These are phyloP conservation scores for Agrochola macilenta DNA, from an alignment of 2,888 invertebrate species.

Conservation along the genomic window DNA sequence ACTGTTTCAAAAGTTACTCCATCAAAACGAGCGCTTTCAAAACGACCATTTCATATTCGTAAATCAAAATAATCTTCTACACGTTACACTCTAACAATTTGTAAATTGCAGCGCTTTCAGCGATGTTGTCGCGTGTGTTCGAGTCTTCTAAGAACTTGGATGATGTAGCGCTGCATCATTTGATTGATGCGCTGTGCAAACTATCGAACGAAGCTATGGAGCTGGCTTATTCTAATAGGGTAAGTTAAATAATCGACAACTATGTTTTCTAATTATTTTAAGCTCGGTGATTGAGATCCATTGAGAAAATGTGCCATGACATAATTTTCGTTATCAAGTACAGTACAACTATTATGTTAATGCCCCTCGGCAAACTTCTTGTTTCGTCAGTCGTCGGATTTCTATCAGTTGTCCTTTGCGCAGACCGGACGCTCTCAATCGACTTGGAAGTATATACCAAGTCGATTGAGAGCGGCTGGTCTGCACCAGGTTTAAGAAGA, in stretches of 20 bases:
- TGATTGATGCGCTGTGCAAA: conserved; percentile 99
- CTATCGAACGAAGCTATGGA: conserved; percentile 99
- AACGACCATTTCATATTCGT: conserved; percentile 12
- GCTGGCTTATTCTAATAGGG: conserved; percentile 97
- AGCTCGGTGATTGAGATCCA: no score
- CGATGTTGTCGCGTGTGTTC: conserved; percentile 97
- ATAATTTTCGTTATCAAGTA: no score
- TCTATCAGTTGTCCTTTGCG: no score
- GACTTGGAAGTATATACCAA: no score
- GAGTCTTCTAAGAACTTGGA: conserved; percentile 98
- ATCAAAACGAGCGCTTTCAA: conserved; percentile 24
- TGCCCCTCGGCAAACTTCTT: no score
- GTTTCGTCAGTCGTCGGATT: no score
- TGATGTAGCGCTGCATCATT: conserved; percentile 98
- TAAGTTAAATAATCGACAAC: conserved; percentile 75
- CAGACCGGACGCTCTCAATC: no score
- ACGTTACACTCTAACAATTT: not conserved
- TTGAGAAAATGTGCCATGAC: no score
- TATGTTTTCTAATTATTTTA: no score
- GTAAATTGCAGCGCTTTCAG: conserved; percentile 92
- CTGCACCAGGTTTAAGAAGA: no score
- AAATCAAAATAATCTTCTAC: not conserved
- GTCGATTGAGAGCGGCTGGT: no score
- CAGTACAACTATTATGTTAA: no score
- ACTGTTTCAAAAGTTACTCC: not conserved